Evolutionary conservation across 1,140 invertebrate genomes (phyloP), one percentile per base, ranked within the genome.

Genomic region (Plodia interpunctella): DNA sequence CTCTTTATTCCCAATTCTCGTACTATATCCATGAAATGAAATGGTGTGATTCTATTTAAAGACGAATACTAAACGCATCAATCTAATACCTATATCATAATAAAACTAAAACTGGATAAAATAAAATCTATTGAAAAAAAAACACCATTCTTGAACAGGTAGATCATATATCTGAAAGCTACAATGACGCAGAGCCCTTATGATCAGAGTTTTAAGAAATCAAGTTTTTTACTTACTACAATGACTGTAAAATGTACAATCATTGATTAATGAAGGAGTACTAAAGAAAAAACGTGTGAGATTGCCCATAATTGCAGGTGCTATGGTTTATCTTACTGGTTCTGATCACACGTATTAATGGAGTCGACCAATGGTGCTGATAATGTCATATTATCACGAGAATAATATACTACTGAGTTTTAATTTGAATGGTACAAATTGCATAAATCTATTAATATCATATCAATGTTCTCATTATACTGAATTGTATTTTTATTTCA

Each of bases 211-310:
- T 25, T 2, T 3, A 25, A 25, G 6, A 25, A 25, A 25, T 3
- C 6, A 25, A 25, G 21, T 25, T 25, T 25, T 25, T 25, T 25
- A 25, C 21, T 2, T 6, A 25, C 21, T 2, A 25, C 21, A 25
- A 25, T 25, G 21, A 44, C 38, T 15, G 38, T 44, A 44, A 44
- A 44, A 44, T 44, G 38, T 44, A 44, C 38, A 44, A 44, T 44
- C 38, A 44, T 15, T 44, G 38, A 44, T 44, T 15, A 44, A 44
- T 44, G 1, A n/a, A 15, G 38, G 38, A 17, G 38, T 44, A 17
- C 38, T 44, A 44, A n/a, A 44, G 38, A 44, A 44, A n/a, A 44
- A 44, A 44, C 38, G 38, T 44, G 38, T 44, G 38, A 44, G 38
- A 44, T 44, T 44, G n/a, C 38, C 13, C 38, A 15, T 44, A 44